Evolutionary conservation across 2,888 invertebrate species (phyloP), one percentile per base, ranked within the genome.

Genomic region (Macropis europaea): DNA sequence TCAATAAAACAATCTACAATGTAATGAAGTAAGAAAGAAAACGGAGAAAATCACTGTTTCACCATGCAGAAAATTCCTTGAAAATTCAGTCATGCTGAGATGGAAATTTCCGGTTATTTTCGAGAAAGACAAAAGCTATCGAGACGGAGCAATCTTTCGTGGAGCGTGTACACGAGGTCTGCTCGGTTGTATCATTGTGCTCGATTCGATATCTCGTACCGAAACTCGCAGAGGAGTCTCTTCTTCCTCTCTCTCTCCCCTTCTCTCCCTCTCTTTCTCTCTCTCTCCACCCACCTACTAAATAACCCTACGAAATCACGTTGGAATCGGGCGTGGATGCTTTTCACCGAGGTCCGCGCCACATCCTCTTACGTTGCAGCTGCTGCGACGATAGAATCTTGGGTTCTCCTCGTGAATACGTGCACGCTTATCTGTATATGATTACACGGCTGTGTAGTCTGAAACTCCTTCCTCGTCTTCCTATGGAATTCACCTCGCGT

Each of bases 371-470:
- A 66, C 56, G 57, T 47, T 67, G 71, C 78, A 71, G 61, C 78
- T 64, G 75, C 75, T 63, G 57, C 57, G 61, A 57, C 61, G 78
- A 78, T 78, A 79, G 69, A 69, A 78, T 78, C 79, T 78, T 69
- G 53, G 63, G 26, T 54, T 57, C 66, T 40, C 43, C 48, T 50
- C 53, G 53, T 53, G 63, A 60, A 64, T 79, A 64, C 62, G 62
- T 63, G 52, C 45, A 32, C 45, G 52, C 63, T 73, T 79, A 79
- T 78, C 76, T 78, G 63, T 67, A 67, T 70, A 57, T 73, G 66
- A 77, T 79, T 79, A 80, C 75, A 76, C 67, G 63, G 45, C 63
- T 70, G 47, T 43, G 63, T 72, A 74, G 76, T 76, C 70, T 53
- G 70, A 64, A 70, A 79, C 75, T 73, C 66, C 68, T 48, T 63